Conservation (phyloP, 2,797 vertebrate species). For the Petrocephalus sullivani region DNA sequence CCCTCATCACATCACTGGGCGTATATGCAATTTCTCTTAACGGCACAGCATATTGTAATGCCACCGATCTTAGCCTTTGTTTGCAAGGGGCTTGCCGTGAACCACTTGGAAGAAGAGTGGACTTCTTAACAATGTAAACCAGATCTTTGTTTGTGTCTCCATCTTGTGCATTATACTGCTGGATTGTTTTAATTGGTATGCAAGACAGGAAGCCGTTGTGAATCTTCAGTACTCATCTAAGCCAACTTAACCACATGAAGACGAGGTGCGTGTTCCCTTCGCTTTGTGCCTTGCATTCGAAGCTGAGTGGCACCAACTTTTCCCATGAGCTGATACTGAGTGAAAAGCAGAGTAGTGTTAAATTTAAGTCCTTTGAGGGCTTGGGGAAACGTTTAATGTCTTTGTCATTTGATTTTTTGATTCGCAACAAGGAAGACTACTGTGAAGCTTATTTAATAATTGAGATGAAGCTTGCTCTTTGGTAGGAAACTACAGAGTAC, state of each 20-base stretch:
- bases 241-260: slow-evolving; percentile 31
- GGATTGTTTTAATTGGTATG: background rate
- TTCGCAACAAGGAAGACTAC: background rate
- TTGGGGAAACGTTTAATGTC: background rate
- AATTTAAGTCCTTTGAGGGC: background rate
- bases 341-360: background rate
- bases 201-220: slow-evolving; percentile 17
- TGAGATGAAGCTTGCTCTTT: background rate
- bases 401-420: background rate
- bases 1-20: background rate
- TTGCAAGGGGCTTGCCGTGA: background rate
- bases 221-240: slow-evolving; percentile 20
- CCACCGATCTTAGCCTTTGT: background rate
- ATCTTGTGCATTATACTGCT: background rate
- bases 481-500: background rate
- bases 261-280: slow-evolving; percentile 22
- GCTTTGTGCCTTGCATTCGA: background rate
- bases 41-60: background rate
- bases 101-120: background rate
- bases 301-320: background rate
- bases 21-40: background rate
- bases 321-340: background rate
- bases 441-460: background rate
- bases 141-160: background rate
- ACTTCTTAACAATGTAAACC: background rate